Conservation (phyloP, 2,888 invertebrate species). For the Napeogenes sylphis region DNA sequence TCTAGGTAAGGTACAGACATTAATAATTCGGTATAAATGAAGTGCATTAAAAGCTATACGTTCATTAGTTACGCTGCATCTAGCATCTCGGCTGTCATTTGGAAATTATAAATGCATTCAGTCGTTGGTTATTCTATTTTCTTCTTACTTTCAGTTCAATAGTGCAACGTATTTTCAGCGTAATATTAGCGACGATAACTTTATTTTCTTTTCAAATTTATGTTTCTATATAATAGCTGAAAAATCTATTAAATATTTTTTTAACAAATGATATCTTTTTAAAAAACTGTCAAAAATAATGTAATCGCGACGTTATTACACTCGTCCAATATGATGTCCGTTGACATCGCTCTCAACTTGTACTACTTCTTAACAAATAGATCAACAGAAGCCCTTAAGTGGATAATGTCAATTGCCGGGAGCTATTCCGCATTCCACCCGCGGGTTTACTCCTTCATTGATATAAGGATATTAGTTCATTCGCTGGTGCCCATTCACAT, state of each 20-base stretch:
- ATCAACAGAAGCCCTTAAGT: slow-evolving; percentile 66
- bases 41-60: slow-evolving; percentile 30
- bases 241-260: too few relatives aligned
- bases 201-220: too few relatives aligned
- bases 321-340: too few relatives aligned
- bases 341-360: slow-evolving; percentile 32
- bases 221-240: too few relatives aligned
- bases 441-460: slow-evolving; percentile 58
- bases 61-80: slow-evolving; percentile 45
- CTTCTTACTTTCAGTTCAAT: neutral
- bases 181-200: too few relatives aligned
- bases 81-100: slow-evolving; percentile 37
- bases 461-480: slow-evolving; percentile 56
- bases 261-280: too few relatives aligned
- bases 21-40: slow-evolving; percentile 18
- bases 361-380: slow-evolving; percentile 40
- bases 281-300: too few relatives aligned
- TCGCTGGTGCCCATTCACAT: slow-evolving; percentile 1
- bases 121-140: neutral
- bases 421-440: slow-evolving; percentile 72
- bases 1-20: slow-evolving; percentile 13
- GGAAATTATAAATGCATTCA: slow-evolving; percentile 10
- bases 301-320: too few relatives aligned
- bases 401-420: slow-evolving; percentile 70
- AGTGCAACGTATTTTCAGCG: too few relatives aligned